A percentile compares a stretch with the other conserved stretches of the same genome.
phyloP scores from a whole-genome alignment of 2,113 vertebrate species.

The Ovis canadensis region DNA sequence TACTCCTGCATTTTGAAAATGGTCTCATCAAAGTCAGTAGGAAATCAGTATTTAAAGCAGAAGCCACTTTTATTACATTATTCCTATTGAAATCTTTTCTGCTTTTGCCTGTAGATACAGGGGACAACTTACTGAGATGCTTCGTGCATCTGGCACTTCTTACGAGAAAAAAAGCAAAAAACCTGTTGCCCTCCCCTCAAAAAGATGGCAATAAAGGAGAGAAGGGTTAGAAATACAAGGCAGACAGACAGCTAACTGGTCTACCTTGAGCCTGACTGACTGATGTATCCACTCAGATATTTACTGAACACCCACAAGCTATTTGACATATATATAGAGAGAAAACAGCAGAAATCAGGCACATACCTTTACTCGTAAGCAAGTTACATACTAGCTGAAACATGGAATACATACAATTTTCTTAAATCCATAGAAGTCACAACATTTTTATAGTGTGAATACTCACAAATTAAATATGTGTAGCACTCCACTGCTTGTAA shows the following conservation, averaged over 20 bases:
- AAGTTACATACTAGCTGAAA: not conserved
- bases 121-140: not conserved
- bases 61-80: not conserved
- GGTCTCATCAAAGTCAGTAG: constrained; percentile 30
- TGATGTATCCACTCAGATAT: fast-evolving
- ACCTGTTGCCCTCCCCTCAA: not conserved
- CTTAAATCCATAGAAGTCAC: not conserved
- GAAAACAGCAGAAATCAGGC: not conserved
- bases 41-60: constrained; percentile 30
- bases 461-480: not conserved
- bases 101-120: not conserved
- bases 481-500: not conserved
- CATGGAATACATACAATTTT: fast-evolving
- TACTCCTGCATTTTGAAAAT: not conserved
- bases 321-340: fast-evolving
- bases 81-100: constrained; percentile 22
- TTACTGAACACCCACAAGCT: not conserved
- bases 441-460: fast-evolving
- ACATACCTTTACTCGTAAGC: not conserved
- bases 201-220: not conserved
- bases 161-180: not conserved
- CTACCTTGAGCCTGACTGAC: not conserved
- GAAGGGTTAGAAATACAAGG: not conserved
- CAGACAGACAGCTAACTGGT: not conserved
- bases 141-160: not conserved